A percentile compares a stretch with the other conserved stretches of the same genome.
These are phyloP conservation scores for Monopis laevigella DNA, from an alignment of 2,888 invertebrate species.

Conservation along the genomic window DNA sequence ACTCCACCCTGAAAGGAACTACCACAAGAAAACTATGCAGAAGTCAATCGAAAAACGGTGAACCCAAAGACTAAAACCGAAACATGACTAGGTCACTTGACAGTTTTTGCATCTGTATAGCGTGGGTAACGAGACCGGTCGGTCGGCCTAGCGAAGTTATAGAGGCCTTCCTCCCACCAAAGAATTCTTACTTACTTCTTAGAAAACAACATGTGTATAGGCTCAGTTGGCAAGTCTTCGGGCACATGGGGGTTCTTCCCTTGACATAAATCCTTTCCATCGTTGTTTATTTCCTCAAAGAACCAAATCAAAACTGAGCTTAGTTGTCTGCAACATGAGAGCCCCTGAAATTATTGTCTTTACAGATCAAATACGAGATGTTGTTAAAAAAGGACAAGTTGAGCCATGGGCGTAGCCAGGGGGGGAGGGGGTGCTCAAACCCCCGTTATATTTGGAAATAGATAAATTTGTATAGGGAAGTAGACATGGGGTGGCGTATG, in stretches of 20 bases:
- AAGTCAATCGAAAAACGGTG: too few relatives aligned
- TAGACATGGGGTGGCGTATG: too few relatives aligned
- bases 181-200: slow-evolving; percentile 29
- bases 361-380: neutral
- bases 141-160: too few relatives aligned
- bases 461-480: too few relatives aligned
- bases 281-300: slow-evolving; percentile 49
- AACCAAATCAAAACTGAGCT: slow-evolving; percentile 68
- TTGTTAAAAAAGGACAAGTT: neutral
- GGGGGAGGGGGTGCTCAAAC: neutral
- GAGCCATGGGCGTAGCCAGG: neutral
- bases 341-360: slow-evolving; percentile 47
- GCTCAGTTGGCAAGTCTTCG: slow-evolving; percentile 21
- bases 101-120: too few relatives aligned
- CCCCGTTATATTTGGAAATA: too few relatives aligned
- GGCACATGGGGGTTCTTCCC: slow-evolving; percentile 14
- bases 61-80: too few relatives aligned
- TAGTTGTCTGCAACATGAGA: slow-evolving; percentile 70
- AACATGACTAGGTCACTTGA: too few relatives aligned
- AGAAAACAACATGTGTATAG: slow-evolving; percentile 50
- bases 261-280: slow-evolving; percentile 18
- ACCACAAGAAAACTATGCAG: too few relatives aligned
- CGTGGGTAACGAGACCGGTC: too few relatives aligned
- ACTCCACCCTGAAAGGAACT: too few relatives aligned
- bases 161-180: neutral